Evolutionary conservation across 2,888 invertebrate species (phyloP), one percentile per base, ranked within the genome.

Genomic region (Toxonevra muliebris): DNA sequence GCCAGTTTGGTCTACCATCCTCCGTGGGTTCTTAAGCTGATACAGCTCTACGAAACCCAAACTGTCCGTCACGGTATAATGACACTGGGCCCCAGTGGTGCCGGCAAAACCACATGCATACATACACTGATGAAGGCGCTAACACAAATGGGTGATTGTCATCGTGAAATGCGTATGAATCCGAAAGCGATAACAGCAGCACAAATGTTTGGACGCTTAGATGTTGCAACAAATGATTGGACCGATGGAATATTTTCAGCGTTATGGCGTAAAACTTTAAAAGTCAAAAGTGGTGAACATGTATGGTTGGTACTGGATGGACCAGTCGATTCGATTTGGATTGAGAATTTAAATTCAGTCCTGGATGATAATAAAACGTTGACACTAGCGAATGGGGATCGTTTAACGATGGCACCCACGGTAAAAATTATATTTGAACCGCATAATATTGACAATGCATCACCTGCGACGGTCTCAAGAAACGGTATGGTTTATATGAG

Each of bases 151-250:
- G 97, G 95, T 52, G 89, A 93, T 52, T 88, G 87, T 4, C 97
- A 97, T 85, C 92, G 85, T 3, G 97, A 98, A 87, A 96, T 97
- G 96, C 88, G 97, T 74, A 97, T 98, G 97, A 98, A 98, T 86
- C 98, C 98, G 0, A 98, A 98, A 87, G 95, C 97, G 15, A 97
- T 98, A 79, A 97, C 97, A 13, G 95, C 97, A 0, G 92, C 97
- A 0, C 97, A 98, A 87, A 98, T 98, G 98, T 98, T 98, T 82
- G 98, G 98, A 0, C 89, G 96, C 41, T 87, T 97, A 20, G 97
- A 98, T 81, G 97, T 98, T 0, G 97, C 97, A 2, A 98, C 97
- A 1, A 98, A 98, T 80, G 98, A 98, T 81, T 98, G 98, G 98
- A 98, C 97, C 0, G 97, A 98, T 83, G 98, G 98, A 8, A 97